phyloP scores from a whole-genome alignment of 2,113 vertebrate genomes.

The Jaculus jaculus region DNA sequence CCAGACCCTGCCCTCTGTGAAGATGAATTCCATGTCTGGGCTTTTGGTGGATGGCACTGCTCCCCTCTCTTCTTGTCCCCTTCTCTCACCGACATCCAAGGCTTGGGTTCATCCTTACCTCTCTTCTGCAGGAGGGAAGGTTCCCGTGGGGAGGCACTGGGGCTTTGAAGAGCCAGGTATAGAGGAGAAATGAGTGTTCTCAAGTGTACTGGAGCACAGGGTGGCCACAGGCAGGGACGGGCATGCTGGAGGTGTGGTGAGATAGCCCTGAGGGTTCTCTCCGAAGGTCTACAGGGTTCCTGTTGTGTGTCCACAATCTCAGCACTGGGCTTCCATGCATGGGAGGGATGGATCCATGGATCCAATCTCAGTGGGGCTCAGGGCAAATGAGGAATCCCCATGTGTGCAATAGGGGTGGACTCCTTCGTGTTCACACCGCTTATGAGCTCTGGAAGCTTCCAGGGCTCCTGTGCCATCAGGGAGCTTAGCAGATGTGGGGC shows the following conservation, averaged over 20 bases:
- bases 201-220: not conserved
- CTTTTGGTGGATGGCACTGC: not conserved
- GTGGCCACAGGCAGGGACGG: too few species aligned
- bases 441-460: not conserved
- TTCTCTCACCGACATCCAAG: not conserved
- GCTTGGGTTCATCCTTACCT: not conserved
- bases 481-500: not conserved
- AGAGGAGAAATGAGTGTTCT: not conserved
- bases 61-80: not conserved
- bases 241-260: not conserved
- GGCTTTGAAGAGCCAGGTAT: not conserved
- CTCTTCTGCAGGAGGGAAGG: not conserved
- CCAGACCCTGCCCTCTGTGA: not conserved
- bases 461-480: rapidly evolving
- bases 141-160: not conserved
- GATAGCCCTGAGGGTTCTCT: not conserved
- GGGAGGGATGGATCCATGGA: too few species aligned
- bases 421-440: not conserved
- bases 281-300: too few species aligned
- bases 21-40: not conserved
- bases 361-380: not conserved
- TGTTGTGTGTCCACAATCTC: not conserved
- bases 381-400: too few species aligned
- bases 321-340: not conserved
- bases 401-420: not conserved